phyloP scores from a whole-genome alignment of 1,140 invertebrate genomes.

The Pseudobourletiella spinata region DNA sequence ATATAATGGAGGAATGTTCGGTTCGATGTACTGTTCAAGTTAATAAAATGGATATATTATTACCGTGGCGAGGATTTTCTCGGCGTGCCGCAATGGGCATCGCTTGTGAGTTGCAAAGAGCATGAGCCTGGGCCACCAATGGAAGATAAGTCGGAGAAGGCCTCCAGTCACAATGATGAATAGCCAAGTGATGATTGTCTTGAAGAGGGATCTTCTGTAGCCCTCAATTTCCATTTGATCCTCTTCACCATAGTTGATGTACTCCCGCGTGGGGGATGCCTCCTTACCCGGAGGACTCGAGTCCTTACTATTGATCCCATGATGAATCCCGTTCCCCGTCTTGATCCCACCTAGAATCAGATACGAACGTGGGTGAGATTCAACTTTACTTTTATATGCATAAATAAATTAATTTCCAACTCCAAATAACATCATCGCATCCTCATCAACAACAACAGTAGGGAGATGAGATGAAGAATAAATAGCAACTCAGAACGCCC shows the following conservation, averaged over 20 bases:
- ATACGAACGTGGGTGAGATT: too few relatives aligned
- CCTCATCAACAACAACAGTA: too few relatives aligned
- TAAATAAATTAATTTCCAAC: too few relatives aligned
- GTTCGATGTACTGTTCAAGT: too few relatives aligned
- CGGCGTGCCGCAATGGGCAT: constrained; percentile 59
- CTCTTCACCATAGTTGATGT: constrained; percentile 55
- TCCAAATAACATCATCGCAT: too few relatives aligned
- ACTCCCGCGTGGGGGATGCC: constrained; percentile 38
- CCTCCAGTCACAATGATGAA: constrained; percentile 59
- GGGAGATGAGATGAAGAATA: too few relatives aligned
- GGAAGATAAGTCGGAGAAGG: constrained; percentile 56
- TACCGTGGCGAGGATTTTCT: constrained; percentile 67
- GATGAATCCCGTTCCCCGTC: not conserved
- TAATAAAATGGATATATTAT: too few relatives aligned
- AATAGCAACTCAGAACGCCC: too few relatives aligned
- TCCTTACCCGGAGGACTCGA: not conserved
- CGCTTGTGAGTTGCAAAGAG: constrained; percentile 60
- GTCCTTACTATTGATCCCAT: too few relatives aligned
- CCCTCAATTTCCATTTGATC: constrained; percentile 64
- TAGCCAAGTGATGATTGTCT: constrained; percentile 50
- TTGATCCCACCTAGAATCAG: constrained; percentile 1
- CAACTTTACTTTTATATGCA: too few relatives aligned
- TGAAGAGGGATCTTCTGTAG: constrained; percentile 47
- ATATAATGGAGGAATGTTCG: too few relatives aligned
- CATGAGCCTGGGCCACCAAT: constrained; percentile 44